phyloP scores from a whole-genome alignment of 2,888 invertebrate genomes.

The Aphidius colemani region DNA sequence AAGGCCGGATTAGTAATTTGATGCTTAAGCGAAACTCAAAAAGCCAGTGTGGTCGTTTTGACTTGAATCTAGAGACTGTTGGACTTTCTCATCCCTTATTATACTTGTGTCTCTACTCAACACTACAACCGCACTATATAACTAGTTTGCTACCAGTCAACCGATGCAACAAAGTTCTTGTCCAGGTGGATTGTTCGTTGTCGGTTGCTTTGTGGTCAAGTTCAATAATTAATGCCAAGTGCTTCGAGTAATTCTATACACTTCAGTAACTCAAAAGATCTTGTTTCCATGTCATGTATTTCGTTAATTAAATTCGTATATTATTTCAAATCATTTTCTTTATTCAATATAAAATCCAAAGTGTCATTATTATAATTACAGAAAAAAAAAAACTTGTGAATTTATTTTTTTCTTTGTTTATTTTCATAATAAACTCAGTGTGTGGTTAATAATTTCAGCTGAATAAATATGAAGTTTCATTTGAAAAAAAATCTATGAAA shows the following conservation, averaged over 20 bases:
- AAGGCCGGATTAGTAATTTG: conserved; percentile 12
- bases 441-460: too few relatives aligned
- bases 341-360: neutral
- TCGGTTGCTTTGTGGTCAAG: conserved; percentile 9
- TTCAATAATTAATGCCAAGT: conserved; percentile 13
- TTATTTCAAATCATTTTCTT: neutral
- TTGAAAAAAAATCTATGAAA: too few relatives aligned
- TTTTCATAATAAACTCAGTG: neutral
- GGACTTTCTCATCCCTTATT: neutral
- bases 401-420: neutral
- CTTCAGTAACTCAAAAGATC: neutral
- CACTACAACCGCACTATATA: conserved; percentile 13
- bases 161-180: conserved; percentile 13
- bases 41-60: conserved; percentile 4
- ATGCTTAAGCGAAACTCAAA: conserved; percentile 14
- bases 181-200: conserved; percentile 11
- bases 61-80: neutral
- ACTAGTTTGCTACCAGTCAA: conserved; percentile 16
- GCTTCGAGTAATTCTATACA: conserved; percentile 3
- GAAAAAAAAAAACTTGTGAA: neutral
- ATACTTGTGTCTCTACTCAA: neutral
- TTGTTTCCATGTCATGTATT: too few relatives aligned
- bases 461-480: too few relatives aligned
- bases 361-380: conserved; percentile 3
- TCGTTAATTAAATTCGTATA: too few relatives aligned